phyloP scores from a whole-genome alignment of 2,113 vertebrate species.

The Coregonus clupeaformis region DNA sequence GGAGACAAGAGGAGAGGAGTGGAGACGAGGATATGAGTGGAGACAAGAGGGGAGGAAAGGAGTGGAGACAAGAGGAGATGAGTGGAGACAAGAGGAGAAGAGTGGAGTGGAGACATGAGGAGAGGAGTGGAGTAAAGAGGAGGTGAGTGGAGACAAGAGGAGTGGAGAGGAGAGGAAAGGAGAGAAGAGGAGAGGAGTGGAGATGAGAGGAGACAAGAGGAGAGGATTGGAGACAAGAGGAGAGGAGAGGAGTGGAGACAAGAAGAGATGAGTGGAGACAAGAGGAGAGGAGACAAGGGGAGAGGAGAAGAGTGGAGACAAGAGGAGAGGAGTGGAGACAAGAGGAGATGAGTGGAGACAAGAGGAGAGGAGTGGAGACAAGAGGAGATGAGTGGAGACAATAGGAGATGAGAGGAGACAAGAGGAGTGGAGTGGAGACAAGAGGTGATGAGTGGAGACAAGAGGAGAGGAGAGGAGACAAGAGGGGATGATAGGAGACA shows the following conservation, averaged over 20 bases:
- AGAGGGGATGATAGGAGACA: too few species aligned
- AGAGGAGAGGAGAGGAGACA: too few species aligned
- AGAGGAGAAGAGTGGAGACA: neutral
- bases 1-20: neutral
- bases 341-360: neutral
- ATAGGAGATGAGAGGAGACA: neutral
- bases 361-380: too few species aligned
- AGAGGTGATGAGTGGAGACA: neutral
- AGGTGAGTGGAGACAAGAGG: too few species aligned
- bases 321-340: slow-evolving; percentile 8
- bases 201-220: neutral
- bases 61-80: too few species aligned
- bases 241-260: neutral
- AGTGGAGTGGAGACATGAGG: neutral
- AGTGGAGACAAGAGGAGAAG: slow-evolving; percentile 1
- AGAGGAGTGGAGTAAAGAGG: neutral
- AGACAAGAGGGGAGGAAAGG: too few species aligned
- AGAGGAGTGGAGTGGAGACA: slow-evolving; percentile 5
- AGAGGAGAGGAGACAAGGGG: too few species aligned
- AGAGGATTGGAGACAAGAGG: slow-evolving; percentile 5
- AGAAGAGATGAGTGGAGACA: too few species aligned
- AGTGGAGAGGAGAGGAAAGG: too few species aligned
- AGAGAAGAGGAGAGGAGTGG: too few species aligned
- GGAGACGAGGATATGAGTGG: too few species aligned
- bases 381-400: too few species aligned